phyloP scores from a whole-genome alignment of 2,113 vertebrate genomes.

The Actenoides lindsayi region DNA sequence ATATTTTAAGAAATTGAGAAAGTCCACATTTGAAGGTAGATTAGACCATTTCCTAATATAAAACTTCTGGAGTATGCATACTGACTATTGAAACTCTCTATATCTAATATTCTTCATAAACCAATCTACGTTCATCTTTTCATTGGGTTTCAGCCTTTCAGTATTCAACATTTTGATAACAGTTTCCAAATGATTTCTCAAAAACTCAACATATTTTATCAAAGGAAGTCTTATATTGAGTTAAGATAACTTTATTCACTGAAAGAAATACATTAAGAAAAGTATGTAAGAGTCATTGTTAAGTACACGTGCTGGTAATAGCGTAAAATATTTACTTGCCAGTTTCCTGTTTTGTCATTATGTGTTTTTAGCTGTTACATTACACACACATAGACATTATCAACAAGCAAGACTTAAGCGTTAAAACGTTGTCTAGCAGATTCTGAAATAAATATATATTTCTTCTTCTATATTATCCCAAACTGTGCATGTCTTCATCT shows the following conservation, averaged over 20 bases:
- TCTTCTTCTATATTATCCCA: neutral
- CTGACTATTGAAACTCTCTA: neutral
- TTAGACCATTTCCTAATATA: neutral
- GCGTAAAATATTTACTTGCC: neutral
- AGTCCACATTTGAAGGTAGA: neutral
- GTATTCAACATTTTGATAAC: neutral
- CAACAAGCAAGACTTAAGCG: neutral
- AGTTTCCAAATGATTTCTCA: conserved; percentile 21
- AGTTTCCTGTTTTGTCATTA: neutral
- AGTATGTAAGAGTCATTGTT: neutral
- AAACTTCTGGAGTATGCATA: conserved; percentile 28
- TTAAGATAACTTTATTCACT: neutral
- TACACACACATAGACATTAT: accelerated
- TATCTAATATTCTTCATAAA: neutral
- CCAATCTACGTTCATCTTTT: neutral
- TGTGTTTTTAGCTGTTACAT: neutral
- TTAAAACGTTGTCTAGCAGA: neutral
- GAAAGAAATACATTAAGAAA: neutral
- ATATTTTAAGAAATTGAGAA: neutral
- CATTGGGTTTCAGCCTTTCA: neutral
- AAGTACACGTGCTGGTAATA: neutral
- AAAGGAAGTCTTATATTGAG: neutral
- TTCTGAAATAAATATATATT: neutral
- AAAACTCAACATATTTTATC: neutral
- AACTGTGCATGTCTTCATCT: neutral